These are phyloP conservation scores for Laticauda colubrina DNA, from an alignment of 2,113 vertebrate genomes.

Conservation along the genomic window DNA sequence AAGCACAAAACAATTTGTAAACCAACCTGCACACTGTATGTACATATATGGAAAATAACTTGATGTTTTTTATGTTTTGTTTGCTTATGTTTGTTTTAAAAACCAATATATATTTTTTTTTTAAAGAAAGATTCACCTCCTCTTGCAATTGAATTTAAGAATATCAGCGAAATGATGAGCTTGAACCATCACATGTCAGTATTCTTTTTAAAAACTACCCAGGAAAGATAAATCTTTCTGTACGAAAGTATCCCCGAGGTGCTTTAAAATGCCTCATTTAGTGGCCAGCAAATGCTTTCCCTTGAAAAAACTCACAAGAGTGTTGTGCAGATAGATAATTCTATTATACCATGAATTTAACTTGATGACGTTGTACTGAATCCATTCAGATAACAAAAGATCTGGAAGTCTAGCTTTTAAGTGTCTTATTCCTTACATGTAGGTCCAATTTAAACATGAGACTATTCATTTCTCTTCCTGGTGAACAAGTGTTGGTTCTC, in stretches of 20 bases:
- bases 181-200: not conserved
- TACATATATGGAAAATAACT: no score
- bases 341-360: not conserved
- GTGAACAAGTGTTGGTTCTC: not conserved
- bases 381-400: slow-evolving; percentile 6
- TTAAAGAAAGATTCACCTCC: not conserved
- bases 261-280: slow-evolving; percentile 13
- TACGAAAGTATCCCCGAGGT: not conserved
- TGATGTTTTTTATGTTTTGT: no score
- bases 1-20: no score
- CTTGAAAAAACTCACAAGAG: slow-evolving; percentile 4
- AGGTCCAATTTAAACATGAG: not conserved
- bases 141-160: not conserved
- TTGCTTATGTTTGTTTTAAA: no score
- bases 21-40: no score
- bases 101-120: no score
- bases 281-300: not conserved
- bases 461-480: not conserved
- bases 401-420: not conserved
- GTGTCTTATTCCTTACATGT: not conserved
- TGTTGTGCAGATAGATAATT: not conserved
- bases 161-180: not conserved
- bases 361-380: not conserved
- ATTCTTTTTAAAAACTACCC: not conserved
- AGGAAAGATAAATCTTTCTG: not conserved